Evolutionary conservation across 2,113 vertebrate species (phyloP), one percentile per base, ranked within the genome.

Genomic region (Martes martes): DNA sequence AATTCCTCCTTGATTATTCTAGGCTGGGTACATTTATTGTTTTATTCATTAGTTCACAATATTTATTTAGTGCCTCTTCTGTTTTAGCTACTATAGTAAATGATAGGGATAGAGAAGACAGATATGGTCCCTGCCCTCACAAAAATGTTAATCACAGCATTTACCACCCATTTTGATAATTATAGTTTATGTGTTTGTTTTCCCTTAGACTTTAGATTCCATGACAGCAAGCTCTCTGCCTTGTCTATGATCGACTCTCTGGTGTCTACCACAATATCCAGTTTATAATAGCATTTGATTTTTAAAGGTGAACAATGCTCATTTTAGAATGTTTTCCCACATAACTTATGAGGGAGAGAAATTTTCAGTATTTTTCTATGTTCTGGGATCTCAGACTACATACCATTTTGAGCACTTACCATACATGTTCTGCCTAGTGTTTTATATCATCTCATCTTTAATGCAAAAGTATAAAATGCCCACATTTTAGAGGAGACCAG

Each of bases 161-260:
- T 93, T 55, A 84, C 2, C 24, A 91, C 28, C 14, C 57, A 86
- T 79, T 97, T 94, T 90, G 92, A 74, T 94, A 97, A 95, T 95
- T 93, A 86, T 0, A 79, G 86, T 85, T 88, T 93, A 96, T 63
- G 24, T 96, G 42, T 71, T 85, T 92, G 65, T 85, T 50, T 65
- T 93, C 42, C 57, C 55, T 82, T 61, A 89, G 42, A 89, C 18
- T 57, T 97, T 55, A 39, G 47, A 45, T 82, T 89, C 61, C n/a
- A 19, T 7, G 39, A 92, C 33, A 89, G 61, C n/a, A 96, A 96
- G 79, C 69, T 73, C 63, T 59, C 2, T 42, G 28, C 39, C 63
- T 79, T 93, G n/a, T 83, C 59, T 39, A 1, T 79, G 71, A 93
- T 1, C 73, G 52, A 83, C n/a, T 67, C 31, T 45, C 13, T 21